Conservation (phyloP, 2,888 invertebrate genomes). For the Drosophila macrospina region DNA sequence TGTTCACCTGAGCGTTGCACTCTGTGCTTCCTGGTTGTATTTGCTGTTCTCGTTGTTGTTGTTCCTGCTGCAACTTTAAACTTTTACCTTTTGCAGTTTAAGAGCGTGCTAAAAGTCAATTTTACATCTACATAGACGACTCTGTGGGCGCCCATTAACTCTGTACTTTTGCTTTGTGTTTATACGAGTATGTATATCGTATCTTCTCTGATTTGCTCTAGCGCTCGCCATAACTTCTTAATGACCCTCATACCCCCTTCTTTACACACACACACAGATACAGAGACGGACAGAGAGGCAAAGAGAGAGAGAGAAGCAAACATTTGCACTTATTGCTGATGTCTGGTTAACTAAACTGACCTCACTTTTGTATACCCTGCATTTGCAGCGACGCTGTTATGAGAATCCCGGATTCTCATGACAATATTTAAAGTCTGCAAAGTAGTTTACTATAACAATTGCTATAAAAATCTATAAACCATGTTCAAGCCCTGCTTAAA, state of each 20-base stretch:
- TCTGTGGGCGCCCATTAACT: constrained; percentile 19
- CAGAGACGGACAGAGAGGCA: not conserved
- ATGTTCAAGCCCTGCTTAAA: not conserved
- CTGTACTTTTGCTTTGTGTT: constrained; percentile 3
- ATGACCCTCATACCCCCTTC: constrained; percentile 30
- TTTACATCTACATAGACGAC: constrained; percentile 35
- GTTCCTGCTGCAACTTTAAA: constrained; percentile 36
- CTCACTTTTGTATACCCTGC: constrained; percentile 44
- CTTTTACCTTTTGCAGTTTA: constrained; percentile 52
- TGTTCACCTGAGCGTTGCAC: constrained; percentile 62
- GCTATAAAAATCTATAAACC: not conserved
- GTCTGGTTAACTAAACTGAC: constrained; percentile 42
- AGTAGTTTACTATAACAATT: constrained; percentile 1
- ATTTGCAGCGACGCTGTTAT: not conserved
- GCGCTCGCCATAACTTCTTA: constrained; percentile 48
- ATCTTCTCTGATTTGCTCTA: constrained; percentile 47
- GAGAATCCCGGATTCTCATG: not conserved
- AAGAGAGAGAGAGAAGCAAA: not conserved
- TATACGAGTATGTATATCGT: constrained; percentile 8
- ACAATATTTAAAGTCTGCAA: constrained; percentile 1
- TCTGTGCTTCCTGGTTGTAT: constrained; percentile 15
- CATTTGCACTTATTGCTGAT: no score
- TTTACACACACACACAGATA: not conserved
- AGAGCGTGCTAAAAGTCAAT: constrained; percentile 72
- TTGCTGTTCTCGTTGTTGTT: constrained; percentile 29